These are phyloP conservation scores for Moxostoma hubbsi DNA, from an alignment of 2,797 vertebrate species.

Conservation along the genomic window DNA sequence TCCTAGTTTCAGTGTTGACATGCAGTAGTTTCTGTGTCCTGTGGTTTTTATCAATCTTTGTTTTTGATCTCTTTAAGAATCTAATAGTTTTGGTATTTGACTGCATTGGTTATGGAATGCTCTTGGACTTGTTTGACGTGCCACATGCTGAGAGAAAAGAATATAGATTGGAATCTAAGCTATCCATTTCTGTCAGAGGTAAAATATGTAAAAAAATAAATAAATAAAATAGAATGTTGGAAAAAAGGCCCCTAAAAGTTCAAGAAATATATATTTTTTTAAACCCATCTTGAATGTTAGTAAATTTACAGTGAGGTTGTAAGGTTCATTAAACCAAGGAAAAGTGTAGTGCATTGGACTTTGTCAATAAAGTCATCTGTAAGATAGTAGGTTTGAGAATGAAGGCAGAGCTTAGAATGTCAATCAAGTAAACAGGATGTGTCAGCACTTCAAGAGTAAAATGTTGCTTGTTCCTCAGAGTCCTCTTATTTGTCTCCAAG, in stretches of 20 bases:
- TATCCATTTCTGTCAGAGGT: not conserved
- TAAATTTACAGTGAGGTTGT: not conserved
- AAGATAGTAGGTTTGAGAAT: no score
- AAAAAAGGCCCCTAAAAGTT: no score
- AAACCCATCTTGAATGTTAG: not conserved
- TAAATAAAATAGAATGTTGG: not conserved
- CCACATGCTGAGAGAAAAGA: not conserved
- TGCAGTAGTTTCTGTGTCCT: no score
- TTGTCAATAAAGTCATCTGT: not conserved
- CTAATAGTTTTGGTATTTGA: not conserved
- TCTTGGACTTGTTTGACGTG: not conserved
- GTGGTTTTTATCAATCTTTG: no score
- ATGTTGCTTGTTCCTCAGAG: not conserved
- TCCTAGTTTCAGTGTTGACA: no score
- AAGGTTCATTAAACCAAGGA: no score
- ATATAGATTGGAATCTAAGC: not conserved
- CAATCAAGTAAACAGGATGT: not conserved
- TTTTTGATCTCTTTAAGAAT: not conserved
- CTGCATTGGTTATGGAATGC: not conserved
- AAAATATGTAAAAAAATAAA: not conserved
- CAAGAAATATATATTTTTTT: no score
- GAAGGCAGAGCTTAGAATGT: no score
- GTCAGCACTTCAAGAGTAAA: not conserved
- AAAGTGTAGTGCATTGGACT: not conserved
- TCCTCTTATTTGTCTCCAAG: not conserved